Evolutionary conservation across 2,797 vertebrate genomes (phyloP), one percentile per base, ranked within the genome.

Genomic region (Adelosebastes latens): DNA sequence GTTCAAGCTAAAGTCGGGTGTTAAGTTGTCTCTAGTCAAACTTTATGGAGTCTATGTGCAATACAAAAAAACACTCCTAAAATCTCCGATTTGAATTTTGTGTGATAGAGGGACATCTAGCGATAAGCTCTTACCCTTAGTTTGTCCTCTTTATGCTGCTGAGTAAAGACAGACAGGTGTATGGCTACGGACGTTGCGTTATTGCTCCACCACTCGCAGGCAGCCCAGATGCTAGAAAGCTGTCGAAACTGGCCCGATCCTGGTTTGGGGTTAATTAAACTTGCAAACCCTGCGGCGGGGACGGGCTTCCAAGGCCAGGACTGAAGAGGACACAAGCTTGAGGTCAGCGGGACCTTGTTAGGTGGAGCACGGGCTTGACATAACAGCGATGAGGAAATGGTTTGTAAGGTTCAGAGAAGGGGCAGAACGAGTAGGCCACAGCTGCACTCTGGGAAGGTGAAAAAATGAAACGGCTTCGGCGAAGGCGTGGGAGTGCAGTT

Each of bases 221-320:
- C 92, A 79, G 85, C 81, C 90, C 93, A 94, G 89, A 91, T 93
- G 93, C 85, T 89, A 66, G 83, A 88, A 89, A 89, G 83, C 89
- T 89, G 93, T 91, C 77, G 24, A 86, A 90, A 91, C 84, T 80
- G 78, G 84, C 88, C 87, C 72, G 75, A 71, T 84, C 86, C 90
- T 84, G 87, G 80, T 89, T 89, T 70, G 85, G 87, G 95, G 93
- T 96, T 96, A 96, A 96, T 96, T 95, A 95, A 95, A 95, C 87
- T 94, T 88, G 86, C 91, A 88, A 91, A 93, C 90, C 92, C 90
- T 82, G 88, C 74, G 24, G 91, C 34, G 86, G 80, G 66, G 66
- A 83, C 73, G 76, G 75, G 77, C 82, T 89, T 90, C 81, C 77
- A 74, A 81, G 78, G 91, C 92, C 92, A 85, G 89, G 82, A 80